Evolutionary conservation across 2,113 vertebrate genomes (phyloP).

Genomic region (Leucopsar rothschildi): DNA sequence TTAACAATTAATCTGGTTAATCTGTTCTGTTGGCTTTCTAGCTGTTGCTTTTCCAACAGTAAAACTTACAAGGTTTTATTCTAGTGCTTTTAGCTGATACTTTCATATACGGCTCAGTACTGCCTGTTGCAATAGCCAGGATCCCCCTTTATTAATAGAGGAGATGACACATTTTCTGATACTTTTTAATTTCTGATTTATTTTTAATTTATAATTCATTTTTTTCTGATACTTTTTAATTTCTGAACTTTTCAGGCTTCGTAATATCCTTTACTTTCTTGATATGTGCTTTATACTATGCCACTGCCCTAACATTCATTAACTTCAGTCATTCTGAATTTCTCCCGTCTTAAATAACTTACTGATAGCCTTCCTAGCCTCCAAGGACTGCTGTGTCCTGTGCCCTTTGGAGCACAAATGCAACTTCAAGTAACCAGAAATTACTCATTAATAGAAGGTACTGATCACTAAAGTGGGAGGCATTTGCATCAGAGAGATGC

Average conservation of each 20-base stretch:
- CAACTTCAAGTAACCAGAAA: background rate
- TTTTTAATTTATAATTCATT: no score
- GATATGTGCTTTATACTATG: background rate
- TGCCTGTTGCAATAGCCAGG: background rate
- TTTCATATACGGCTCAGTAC: background rate
- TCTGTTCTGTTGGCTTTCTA: background rate
- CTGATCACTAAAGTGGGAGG: background rate
- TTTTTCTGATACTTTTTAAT: no score
- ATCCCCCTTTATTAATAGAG: background rate
- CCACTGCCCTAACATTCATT: background rate
- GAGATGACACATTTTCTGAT: background rate
- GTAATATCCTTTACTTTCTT: background rate
- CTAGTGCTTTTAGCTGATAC: background rate
- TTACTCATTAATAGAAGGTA: background rate
- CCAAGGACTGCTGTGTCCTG: background rate
- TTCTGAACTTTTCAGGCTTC: background rate
- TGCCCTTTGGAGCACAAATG: background rate
- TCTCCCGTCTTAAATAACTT: background rate
- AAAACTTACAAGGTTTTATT: background rate
- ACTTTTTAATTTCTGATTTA: no score
- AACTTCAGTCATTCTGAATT: background rate
- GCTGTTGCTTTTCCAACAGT: background rate
- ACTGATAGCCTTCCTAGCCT: background rate
- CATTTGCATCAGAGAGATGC: background rate
- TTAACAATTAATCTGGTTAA: background rate